Evolutionary conservation across 2,888 invertebrate genomes (phyloP).

Genomic region (Linyphia triangularis): DNA sequence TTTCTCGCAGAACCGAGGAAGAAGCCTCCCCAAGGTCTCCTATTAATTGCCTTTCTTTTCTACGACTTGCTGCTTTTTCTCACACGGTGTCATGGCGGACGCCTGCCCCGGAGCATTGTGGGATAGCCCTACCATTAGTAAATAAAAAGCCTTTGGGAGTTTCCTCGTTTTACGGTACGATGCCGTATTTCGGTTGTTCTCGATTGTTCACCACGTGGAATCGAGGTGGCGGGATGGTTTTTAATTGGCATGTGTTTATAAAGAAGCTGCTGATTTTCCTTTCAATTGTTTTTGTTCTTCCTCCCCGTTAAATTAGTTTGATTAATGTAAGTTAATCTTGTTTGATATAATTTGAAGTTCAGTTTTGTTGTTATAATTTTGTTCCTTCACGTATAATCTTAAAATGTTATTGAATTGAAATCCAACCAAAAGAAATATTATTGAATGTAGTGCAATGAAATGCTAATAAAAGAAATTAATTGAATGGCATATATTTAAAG

Average conservation of each 20-base stretch:
- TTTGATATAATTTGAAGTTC: too few species aligned
- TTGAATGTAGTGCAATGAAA: too few species aligned
- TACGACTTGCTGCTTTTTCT: conserved; percentile 32
- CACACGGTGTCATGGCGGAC: conserved; percentile 67
- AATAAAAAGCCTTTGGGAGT: conserved; percentile 59
- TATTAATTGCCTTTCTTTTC: conserved; percentile 68
- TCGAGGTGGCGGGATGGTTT: background rate
- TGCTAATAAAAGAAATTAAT: too few species aligned
- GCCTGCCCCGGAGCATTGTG: conserved; percentile 68
- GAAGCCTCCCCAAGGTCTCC: conserved; percentile 57
- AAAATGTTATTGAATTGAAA: too few species aligned
- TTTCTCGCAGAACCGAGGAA: conserved; percentile 51
- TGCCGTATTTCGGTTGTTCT: conserved; percentile 15
- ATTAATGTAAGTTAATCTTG: too few species aligned
- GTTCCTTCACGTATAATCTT: too few species aligned
- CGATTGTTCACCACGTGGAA: background rate
- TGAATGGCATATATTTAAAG: too few species aligned
- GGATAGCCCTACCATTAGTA: conserved; percentile 74
- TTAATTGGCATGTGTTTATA: conserved; percentile 24
- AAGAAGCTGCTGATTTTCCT: background rate
- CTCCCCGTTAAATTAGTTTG: background rate
- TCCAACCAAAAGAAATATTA: too few species aligned
- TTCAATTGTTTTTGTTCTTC: background rate
- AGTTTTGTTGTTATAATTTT: too few species aligned
- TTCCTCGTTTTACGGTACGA: conserved; percentile 55